phyloP scores from a whole-genome alignment of 2,888 invertebrate genomes.

The Cephus nigrinus region DNA sequence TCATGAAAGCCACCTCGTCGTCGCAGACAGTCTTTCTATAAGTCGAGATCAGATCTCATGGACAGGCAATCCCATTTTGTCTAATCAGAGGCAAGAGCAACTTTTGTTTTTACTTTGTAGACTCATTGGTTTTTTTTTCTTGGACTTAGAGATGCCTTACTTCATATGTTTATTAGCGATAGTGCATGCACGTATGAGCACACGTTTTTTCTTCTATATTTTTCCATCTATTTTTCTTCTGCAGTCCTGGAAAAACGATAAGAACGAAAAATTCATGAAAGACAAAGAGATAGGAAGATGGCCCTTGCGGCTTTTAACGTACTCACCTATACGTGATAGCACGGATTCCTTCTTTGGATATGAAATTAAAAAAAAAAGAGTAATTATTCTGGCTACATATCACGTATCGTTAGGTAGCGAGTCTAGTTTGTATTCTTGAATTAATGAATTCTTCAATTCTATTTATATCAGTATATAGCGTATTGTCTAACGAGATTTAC shows the following conservation, averaged over 20 bases:
- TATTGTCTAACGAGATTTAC: background rate
- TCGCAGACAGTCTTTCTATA: background rate
- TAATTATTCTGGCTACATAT: background rate
- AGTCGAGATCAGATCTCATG: background rate
- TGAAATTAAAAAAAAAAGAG: background rate
- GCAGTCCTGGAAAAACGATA: background rate
- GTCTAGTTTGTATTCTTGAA: background rate
- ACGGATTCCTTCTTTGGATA: background rate
- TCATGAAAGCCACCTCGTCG: background rate
- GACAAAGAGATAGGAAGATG: background rate
- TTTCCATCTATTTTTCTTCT: background rate
- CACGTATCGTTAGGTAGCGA: background rate
- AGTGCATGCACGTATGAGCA: constrained; percentile 18
- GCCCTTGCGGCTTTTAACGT: background rate
- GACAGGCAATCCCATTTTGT: background rate
- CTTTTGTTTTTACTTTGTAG: background rate
- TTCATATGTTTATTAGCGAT: constrained; percentile 5
- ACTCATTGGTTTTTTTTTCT: background rate
- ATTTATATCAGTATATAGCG: background rate
- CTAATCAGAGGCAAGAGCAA: background rate
- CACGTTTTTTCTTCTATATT: background rate
- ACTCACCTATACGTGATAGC: background rate
- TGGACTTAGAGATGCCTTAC: background rate
- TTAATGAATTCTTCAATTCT: background rate
- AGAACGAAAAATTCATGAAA: background rate